Base-by-base conservation (phyloP, 2,113 vertebrate genomes). In the Halichoeres trimaculatus region DNA sequence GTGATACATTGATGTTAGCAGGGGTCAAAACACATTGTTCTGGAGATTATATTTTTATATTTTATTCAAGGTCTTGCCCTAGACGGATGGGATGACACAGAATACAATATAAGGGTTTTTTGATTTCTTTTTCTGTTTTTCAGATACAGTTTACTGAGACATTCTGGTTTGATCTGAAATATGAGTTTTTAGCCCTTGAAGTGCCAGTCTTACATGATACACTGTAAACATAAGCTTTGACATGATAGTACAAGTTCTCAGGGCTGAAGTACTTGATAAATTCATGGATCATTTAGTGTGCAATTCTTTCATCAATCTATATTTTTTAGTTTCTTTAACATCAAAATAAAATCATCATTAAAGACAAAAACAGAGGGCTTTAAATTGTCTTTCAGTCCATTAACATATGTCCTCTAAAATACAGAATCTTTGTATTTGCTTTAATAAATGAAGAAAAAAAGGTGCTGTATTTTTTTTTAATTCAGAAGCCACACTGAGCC, bases 1-100 rank as follows among this genome's bases (percentile, higher is more conserved):
- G 53, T 61, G 80, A 63, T 64, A 66, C 17, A 53, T 0, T 57
- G 67, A 76, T 58, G 59, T 60, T 67, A 71, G 26, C 65, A 68
- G 41, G n/a, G 53, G 55, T 73, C 62, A 76, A 64, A 61, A 61
- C 17, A 65, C 30, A 73, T 34, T 55, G 48, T 38, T 60, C 60
- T 70, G 55, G 22, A 71, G 43, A 55, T 70, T 78, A 23, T 57
- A 61, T 66, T n/a, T 34, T n/a, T 30, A 30, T 17, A 38, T 36
- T 16, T 8, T 65, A 0, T 63, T 57, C 5, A 36, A 38, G 41
- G 14, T 26, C 13, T 65, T 56, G 20, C 19, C 62, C 26, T 54
- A 65, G 13, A 74, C 62, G 48, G 53, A 58, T 55, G 59, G 52
- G 43, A 17, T 4, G 36, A 43, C n/a, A 62, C 8, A 24, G 45